These are phyloP conservation scores for Nasalis larvatus DNA, from an alignment of 2,113 vertebrate species.

Conservation along the genomic window DNA sequence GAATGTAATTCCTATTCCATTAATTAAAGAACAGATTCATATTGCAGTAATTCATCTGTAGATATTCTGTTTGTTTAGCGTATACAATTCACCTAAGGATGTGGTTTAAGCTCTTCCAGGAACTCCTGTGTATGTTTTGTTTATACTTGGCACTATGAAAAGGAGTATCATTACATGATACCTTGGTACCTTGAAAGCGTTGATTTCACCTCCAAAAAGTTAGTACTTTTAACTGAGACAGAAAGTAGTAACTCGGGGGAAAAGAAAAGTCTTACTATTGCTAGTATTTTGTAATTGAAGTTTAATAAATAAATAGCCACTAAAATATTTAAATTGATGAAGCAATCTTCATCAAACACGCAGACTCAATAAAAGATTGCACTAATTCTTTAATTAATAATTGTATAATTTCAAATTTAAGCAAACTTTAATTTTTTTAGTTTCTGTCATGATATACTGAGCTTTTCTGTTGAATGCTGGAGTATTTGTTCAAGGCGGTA, in stretches of 20 bases:
- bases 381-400: background rate
- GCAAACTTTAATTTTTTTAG: constrained; percentile 74
- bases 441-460: constrained; percentile 73
- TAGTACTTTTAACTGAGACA: background rate
- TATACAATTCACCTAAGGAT: background rate
- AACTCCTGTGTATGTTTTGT: background rate
- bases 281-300: constrained; percentile 28
- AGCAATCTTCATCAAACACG: background rate
- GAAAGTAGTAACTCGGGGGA: background rate
- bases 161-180: background rate
- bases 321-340: background rate
- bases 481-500: constrained; percentile 85
- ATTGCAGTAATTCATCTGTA: background rate
- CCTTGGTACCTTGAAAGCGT: background rate
- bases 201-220: constrained; percentile 11
- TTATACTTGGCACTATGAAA: background rate
- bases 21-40: background rate
- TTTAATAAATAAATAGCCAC: background rate
- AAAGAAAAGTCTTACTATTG: background rate
- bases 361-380: background rate
- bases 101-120: background rate
- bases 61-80: background rate
- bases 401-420: constrained; percentile 52
- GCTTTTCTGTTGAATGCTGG: constrained; percentile 82
- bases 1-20: background rate